Conservation (phyloP, 1,140 invertebrate genomes). For the Pemphigus obesinymphae region DNA sequence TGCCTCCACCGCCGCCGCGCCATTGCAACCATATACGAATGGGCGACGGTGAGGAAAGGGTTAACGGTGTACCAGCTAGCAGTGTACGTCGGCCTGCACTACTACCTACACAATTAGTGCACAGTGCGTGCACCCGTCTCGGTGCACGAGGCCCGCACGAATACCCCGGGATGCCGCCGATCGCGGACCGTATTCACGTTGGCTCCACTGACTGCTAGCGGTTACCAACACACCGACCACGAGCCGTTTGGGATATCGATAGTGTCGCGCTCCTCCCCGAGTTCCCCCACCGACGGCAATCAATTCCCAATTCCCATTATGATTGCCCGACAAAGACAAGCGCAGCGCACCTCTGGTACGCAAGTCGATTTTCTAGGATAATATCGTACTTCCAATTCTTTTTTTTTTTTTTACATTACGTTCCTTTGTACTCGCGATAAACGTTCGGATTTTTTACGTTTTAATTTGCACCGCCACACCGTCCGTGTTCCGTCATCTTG, state of each 20-base stretch:
- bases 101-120: not conserved
- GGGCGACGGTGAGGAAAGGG: not conserved
- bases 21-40: not conserved
- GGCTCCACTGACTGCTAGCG: not conserved
- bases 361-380: not conserved
- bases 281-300: not conserved
- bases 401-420: not conserved
- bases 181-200: not conserved
- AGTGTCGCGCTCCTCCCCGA: not conserved
- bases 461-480: not conserved
- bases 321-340: slow-evolving; percentile 29
- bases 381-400: not conserved
- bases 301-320: slow-evolving; percentile 6
- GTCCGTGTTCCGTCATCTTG: not conserved
- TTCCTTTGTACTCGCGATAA: not conserved
- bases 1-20: not conserved
- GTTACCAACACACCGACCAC: not conserved
- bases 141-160: not conserved
- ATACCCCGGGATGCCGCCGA: not conserved
- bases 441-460: not conserved
- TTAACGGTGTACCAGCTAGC: not conserved
- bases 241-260: not conserved
- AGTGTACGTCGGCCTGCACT: not conserved
- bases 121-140: not conserved
- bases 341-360: not conserved